Conservation (phyloP, 2,888 invertebrate species). For the Spodoptera picta region DNA sequence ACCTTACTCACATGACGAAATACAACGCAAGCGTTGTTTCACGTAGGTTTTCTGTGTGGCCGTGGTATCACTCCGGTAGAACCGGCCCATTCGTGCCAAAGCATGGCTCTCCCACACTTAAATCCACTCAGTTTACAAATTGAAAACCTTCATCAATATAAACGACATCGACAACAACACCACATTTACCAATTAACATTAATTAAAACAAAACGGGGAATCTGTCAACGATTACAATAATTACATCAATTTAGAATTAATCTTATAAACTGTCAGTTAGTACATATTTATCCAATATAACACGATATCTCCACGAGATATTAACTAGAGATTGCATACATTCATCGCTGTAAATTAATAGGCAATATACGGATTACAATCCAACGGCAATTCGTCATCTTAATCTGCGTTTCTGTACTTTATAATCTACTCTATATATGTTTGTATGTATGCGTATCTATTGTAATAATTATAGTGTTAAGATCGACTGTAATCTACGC, state of each 20-base stretch:
- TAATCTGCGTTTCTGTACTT: conserved; percentile 25
- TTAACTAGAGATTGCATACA: conserved; percentile 22
- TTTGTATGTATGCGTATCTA: not conserved
- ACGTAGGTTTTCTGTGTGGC: too few relatives aligned
- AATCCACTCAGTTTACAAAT: too few relatives aligned
- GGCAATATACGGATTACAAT: conserved; percentile 47
- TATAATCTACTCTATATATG: not conserved
- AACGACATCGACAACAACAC: too few relatives aligned
- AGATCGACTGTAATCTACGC: conserved; percentile 6
- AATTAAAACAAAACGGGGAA: too few relatives aligned
- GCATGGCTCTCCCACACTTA: too few relatives aligned
- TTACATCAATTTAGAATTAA: conserved; percentile 4
- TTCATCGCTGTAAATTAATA: conserved; percentile 41
- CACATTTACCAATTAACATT: too few relatives aligned
- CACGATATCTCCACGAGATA: conserved; percentile 11
- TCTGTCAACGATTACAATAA: conserved; percentile 4
- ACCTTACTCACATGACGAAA: too few relatives aligned
- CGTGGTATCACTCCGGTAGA: too few relatives aligned
- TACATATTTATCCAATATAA: conserved; percentile 18
- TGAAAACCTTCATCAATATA: too few relatives aligned
- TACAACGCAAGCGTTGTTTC: too few relatives aligned
- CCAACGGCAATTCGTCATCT: conserved; percentile 41
- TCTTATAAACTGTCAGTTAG: conserved; percentile 7
- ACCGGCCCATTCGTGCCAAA: too few relatives aligned
- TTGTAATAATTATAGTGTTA: conserved; percentile 24